Evolutionary conservation across 1,140 invertebrate genomes (phyloP), one percentile per base, ranked within the genome.

Genomic region (Papilio aristodemus): DNA sequence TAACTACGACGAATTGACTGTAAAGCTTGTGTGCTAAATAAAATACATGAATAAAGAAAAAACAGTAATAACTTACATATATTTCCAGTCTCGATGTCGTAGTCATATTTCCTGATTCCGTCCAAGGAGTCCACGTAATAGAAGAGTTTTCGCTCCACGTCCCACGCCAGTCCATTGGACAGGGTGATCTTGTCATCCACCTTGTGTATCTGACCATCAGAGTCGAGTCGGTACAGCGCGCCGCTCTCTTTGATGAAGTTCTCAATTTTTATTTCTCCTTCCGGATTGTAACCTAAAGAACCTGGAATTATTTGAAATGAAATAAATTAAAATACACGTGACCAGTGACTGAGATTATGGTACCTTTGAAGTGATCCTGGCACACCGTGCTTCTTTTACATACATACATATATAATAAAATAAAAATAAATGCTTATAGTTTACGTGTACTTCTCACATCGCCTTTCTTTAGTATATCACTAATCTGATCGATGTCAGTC

Each of bases 151-250:
- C 94, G 93, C 50, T 94, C 92, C 6, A 90, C 80, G 73, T 94
- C 95, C 97, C 97, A 98, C 8, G 94, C 94, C 6, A 98, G 82
- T 0, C 97, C 87, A 76, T 89, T 98, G 27, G 96, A 96, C 58
- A 97, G 95, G 50, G 93, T 92, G 14, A 96, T 93, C 71, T 91
- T 79, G 69, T 71, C 77, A 58, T 66, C 93, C 74, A 84, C 79
- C 73, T 69, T 85, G 64, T 63, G 91, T 6, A 68, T 81, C 78
- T 25, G 78, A 11, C 91, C 92, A 54, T 89, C 85, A 8, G 81
- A 77, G 11, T 89, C 91, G 7, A 95, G 80, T 36, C 87, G 86
- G 81, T 93, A 96, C 8, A 95, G 85, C 0, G 92, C 86, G 36
- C 93, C 95, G 81, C 90, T 92, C 77, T 93, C 92, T 57, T n/a